Evolutionary conservation across 2,888 invertebrate species (phyloP), one percentile per base, ranked within the genome.

Genomic region (Drosophila tanythrix): DNA sequence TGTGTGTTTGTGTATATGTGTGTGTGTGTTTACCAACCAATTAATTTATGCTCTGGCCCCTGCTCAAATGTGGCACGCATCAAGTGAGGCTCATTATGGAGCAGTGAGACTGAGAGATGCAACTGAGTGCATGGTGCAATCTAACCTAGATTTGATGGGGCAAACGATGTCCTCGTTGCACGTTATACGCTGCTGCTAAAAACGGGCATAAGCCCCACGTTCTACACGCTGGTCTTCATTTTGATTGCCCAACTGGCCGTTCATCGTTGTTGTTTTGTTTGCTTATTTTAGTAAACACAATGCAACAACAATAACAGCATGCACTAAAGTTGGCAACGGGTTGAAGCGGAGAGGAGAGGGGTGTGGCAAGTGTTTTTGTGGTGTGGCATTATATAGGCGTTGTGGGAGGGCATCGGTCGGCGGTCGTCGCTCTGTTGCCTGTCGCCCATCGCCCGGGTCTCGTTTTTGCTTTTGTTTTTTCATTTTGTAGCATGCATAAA

Each of bases 111-210:
- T 21, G 61, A 40, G 52, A 57, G 50, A 29, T 59, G 60, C 18
- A 56, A 59, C 55, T 71, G 57, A 74, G 50, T 70, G 57, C 71
- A 58, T 55, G 71, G 3, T 66, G 78, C 74, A 78, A 79, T 80
- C 82, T 85, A 85, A 85, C 85, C 86, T 74, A 83, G 69, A 81
- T 83, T 83, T 71, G 38, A 25, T 15, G 56, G 38, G 56, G 60
- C 29, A 55, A 63, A 58, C 21, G 53, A 61, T 79, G 80, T 67
- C 66, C 69, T 71, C 70, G 74, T 57, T 81, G 74, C 69, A 66
- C 66, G 50, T 62, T 81, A 65, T 70, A 65, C 15, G 65, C 53
- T 69, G 64, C 59, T 59, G 62, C 55, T 29, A 46, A 79, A 46
- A 79, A 64, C 74, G 74, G 77, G 74, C 74, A 76, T 79, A 76